phyloP scores from a whole-genome alignment of 2,113 vertebrate genomes.

The Garra rufa region DNA sequence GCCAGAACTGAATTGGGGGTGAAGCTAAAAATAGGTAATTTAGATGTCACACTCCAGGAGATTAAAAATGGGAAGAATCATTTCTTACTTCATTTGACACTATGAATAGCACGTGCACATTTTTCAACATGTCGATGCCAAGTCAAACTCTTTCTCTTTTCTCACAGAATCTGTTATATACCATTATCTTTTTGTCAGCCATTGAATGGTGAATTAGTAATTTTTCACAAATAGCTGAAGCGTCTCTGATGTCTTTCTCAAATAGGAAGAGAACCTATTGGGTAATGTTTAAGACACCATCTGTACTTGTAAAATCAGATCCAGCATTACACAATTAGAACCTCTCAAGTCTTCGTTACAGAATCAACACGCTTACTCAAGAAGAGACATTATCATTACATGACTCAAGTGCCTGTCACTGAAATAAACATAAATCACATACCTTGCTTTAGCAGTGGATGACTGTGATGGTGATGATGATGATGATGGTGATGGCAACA shows the following conservation, averaged over 20 bases:
- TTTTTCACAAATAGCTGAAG: conserved; percentile 7
- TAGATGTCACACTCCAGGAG: conserved; percentile 66
- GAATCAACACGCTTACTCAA: background rate
- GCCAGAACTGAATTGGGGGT: conserved; percentile 60
- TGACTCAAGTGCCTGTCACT: conserved; percentile 3
- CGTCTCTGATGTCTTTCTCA: background rate
- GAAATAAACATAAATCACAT: conserved; percentile 15
- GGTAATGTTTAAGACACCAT: background rate
- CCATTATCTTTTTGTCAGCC: background rate
- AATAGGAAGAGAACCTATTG: background rate
- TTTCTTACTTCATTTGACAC: conserved; percentile 41
- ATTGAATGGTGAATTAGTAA: conserved; percentile 1
- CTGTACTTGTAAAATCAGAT: conserved; percentile 5
- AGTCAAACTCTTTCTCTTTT: conserved; percentile 48
- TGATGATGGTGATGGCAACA: conserved; percentile 55
- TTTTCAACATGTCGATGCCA: conserved; percentile 46
- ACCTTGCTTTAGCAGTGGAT: conserved; percentile 10
- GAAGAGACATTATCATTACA: conserved; percentile 10
- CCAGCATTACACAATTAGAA: background rate
- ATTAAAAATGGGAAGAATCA: conserved; percentile 54
- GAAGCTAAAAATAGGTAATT: conserved; percentile 72
- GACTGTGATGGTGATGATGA: conserved; percentile 49
- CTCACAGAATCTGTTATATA: conserved; percentile 7
- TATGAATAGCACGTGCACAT: conserved; percentile 51
- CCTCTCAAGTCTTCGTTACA: background rate